Evolutionary conservation across 2,113 vertebrate genomes (phyloP).

Genomic region (Amphiprion ocellaris): DNA sequence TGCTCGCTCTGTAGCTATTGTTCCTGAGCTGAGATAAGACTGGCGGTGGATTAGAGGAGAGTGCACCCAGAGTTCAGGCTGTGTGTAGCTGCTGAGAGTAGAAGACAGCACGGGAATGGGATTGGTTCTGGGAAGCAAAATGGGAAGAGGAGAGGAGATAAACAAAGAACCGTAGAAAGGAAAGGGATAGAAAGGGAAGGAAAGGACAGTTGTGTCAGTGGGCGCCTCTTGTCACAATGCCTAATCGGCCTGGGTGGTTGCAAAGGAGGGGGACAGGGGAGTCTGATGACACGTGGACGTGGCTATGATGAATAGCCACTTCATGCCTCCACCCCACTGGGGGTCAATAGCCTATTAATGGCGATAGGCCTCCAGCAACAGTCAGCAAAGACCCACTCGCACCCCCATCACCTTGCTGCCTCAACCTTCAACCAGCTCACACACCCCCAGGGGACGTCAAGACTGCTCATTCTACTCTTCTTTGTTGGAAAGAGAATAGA

Average conservation of each 20-base stretch:
- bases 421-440: constrained; percentile 52
- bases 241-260: constrained; percentile 70
- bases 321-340: constrained; percentile 64
- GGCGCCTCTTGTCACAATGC: constrained; percentile 37
- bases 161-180: constrained; percentile 10
- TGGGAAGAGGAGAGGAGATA: constrained; percentile 31
- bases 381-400: constrained; percentile 48
- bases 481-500: constrained; percentile 30
- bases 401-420: constrained; percentile 26
- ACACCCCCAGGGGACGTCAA: constrained; percentile 46
- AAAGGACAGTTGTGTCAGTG: constrained; percentile 14
- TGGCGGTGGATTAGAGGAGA: constrained; percentile 72
- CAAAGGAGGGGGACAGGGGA: constrained; percentile 22
- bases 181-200: not conserved
- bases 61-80: constrained; percentile 81
- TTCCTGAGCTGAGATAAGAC: constrained; percentile 74
- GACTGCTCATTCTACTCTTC: constrained; percentile 51
- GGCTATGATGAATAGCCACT: constrained; percentile 80
- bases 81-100: constrained; percentile 44
- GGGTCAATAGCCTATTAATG: constrained; percentile 83
- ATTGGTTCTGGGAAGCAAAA: constrained; percentile 57
- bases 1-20: constrained; percentile 70
- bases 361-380: constrained; percentile 68
- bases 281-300: constrained; percentile 66
- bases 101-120: constrained; percentile 45